Base-by-base conservation (phyloP, 2,888 invertebrate species). In the Apotomis betuletana region DNA sequence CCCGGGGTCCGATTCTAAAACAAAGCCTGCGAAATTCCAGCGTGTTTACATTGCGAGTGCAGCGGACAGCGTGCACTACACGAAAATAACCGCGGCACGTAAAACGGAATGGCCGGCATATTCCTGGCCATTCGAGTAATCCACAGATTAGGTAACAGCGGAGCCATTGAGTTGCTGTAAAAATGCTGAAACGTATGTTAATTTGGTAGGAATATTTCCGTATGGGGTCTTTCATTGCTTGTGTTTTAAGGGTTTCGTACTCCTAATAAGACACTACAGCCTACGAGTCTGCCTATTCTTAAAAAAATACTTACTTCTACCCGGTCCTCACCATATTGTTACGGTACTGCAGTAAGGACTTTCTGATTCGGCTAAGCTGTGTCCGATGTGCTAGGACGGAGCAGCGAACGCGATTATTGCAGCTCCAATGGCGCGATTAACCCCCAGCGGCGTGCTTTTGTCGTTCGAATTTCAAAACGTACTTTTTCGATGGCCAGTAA, bases 361-460 rank as follows among this genome's bases (percentile, higher is more conserved):
- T 57, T 71, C 51, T 71, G 55, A 10, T 13, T 13, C 3, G 3
- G n/a, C 41, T 60, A 57, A 54, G 71, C 61, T 71, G 61, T 58
- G 51, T 10, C 10, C n/a, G 62, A 59, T 52, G 36, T 58, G 61
- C 68, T 10, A 68, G 63, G 67, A 76, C 77, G 73, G 76, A 77
- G 79, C 77, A 79, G 80, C 79, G 78, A 85, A 85, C 83, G 82
- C 85, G 85, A 88, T 88, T 89, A 90, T 83, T 87, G 85, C 87
- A 83, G 84, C 83, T 83, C 81, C 85, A 84, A 87, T 85, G 85
- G 84, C 80, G 78, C 86, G 83, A 87, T 89, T 88, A 88, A 86
- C 84, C 84, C 82, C 81, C 80, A 72, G 79, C 76, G 74, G 78
- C 81, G 76, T 80, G 82, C 81, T 80, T 79, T 81, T 80, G 83